These are phyloP conservation scores for Cetoscarus ocellatus DNA, from an alignment of 2,797 vertebrate genomes.

Conservation along the genomic window DNA sequence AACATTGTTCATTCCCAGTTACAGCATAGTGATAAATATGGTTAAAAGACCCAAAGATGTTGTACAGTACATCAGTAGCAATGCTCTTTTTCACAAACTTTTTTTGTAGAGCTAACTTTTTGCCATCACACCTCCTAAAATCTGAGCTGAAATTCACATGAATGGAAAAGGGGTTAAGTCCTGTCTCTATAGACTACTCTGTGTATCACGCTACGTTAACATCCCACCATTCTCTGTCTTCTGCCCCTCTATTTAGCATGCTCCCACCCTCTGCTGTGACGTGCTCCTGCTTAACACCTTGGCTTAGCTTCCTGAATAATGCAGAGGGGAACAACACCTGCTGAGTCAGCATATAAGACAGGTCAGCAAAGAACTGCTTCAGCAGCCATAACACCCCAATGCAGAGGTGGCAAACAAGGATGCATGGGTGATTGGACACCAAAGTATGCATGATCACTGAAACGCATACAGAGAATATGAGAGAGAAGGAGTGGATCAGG, in stretches of 20 bases:
- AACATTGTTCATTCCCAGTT: no score
- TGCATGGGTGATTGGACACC: neutral
- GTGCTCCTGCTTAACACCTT: slow-evolving; percentile 75
- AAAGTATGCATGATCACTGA: slow-evolving; percentile 14
- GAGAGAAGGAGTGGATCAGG: neutral
- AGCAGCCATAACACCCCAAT: slow-evolving; percentile 44
- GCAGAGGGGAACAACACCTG: slow-evolving; percentile 50
- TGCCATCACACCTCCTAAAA: slow-evolving; percentile 1
- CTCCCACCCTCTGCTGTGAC: slow-evolving; percentile 56
- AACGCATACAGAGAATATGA: neutral
- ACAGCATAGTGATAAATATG: no score
- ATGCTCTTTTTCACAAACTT: neutral
- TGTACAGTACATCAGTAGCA: no score
- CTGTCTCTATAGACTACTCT: slow-evolving; percentile 40
- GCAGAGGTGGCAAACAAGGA: slow-evolving; percentile 21
- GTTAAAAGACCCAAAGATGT: no score
- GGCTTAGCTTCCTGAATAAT: slow-evolving; percentile 76
- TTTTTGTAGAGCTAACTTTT: neutral
- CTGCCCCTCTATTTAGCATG: slow-evolving; percentile 63
- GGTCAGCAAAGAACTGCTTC: slow-evolving; percentile 63
- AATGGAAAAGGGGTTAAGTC: slow-evolving; percentile 27
- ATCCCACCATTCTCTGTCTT: slow-evolving; percentile 31
- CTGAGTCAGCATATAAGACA: slow-evolving; percentile 77
- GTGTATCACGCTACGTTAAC: slow-evolving; percentile 28
- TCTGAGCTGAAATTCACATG: neutral